Evolutionary conservation across 1,140 invertebrate genomes (phyloP), one percentile per base, ranked within the genome.

Genomic region (Ceratitis capitata): DNA sequence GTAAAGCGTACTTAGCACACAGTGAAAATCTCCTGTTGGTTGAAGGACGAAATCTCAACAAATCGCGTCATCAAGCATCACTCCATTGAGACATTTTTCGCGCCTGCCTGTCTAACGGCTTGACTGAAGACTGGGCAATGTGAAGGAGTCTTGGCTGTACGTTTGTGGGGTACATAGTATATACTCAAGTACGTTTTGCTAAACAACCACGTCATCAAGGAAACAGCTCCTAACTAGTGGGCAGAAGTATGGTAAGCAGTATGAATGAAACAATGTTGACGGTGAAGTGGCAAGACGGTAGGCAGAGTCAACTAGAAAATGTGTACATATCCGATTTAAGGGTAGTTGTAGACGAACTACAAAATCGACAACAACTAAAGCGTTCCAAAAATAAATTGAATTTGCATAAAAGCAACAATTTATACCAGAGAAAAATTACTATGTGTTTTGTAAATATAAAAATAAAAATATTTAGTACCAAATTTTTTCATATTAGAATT

Each of bases 41-140:
- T 78, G 69, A 78, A 78, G 69, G 69, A 78, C 39, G 39, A 78
- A 78, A 78, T 78, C 39, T 47, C 39, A 78, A 26, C 69, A 45
- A 78, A 78, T 78, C 69, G 69, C 69, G 69, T 78, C 69, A 78
- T 78, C 69, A 47, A 78, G 19, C 69, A 45, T 0, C 69, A 78
- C 39, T 45, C n/a, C 39, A 78, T 78, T 7, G n/a, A 45, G 69
- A 78, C n/a, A 45, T 42, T 78, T 78, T 78, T 78, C 69, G 69
- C 19, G 69, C 69, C 69, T 78, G 69, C n/a, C 19, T 78, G 69
- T 45, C 39, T 78, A 45, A 42, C 0, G 19, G 39, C 12, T 45
- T 45, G 39, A 78, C 14, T 42, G 35, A 26, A n/a, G 35, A 42
- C 61, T 58, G 61, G 35, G 19, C 23, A 74, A 16, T 7, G 39